These are phyloP conservation scores for Eupsilia transversa DNA, from an alignment of 2,888 invertebrate species.

Conservation along the genomic window DNA sequence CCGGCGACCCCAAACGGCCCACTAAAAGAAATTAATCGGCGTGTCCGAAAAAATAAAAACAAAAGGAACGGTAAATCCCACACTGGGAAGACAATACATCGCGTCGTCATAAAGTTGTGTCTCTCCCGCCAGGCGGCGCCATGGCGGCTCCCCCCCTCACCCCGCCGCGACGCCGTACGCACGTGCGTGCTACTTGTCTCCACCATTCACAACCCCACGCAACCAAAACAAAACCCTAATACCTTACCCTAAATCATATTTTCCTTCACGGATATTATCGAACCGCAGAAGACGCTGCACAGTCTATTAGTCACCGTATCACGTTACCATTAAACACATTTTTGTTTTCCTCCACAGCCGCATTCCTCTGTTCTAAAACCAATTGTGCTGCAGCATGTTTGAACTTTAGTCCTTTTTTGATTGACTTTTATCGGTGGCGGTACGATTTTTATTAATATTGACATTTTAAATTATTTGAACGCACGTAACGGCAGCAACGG, in stretches of 20 bases:
- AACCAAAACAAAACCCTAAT: conserved; percentile 79
- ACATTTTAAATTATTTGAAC: conserved; percentile 68
- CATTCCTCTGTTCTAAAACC: conserved; percentile 81
- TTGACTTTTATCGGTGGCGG: conserved; percentile 84
- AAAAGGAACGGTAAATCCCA: conserved; percentile 87
- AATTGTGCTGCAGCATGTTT: conserved; percentile 86
- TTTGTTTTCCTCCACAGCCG: conserved; percentile 77
- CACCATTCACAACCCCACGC: conserved; percentile 72
- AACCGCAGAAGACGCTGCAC: conserved; percentile 73
- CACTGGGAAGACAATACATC: conserved; percentile 88
- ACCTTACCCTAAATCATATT: conserved; percentile 75
- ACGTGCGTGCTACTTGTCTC: conserved; percentile 87
- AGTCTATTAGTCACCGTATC: conserved; percentile 85
- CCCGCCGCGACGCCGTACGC: conserved; percentile 77
- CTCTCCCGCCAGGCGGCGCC: conserved; percentile 89
- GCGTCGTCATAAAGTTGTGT: conserved; percentile 87
- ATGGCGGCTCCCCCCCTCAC: conserved; percentile 69
- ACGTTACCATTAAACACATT: conserved; percentile 84
- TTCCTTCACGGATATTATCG: conserved; percentile 60
- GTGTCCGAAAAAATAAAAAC: conserved; percentile 85
- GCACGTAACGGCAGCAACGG: conserved; percentile 53
- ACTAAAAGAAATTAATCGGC: conserved; percentile 86
- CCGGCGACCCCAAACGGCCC: conserved; percentile 76
- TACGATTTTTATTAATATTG: conserved; percentile 81
- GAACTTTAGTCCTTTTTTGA: conserved; percentile 89